These are phyloP conservation scores for Microcebus tavaratra DNA, from an alignment of 2,113 vertebrate genomes.

Conservation along the genomic window DNA sequence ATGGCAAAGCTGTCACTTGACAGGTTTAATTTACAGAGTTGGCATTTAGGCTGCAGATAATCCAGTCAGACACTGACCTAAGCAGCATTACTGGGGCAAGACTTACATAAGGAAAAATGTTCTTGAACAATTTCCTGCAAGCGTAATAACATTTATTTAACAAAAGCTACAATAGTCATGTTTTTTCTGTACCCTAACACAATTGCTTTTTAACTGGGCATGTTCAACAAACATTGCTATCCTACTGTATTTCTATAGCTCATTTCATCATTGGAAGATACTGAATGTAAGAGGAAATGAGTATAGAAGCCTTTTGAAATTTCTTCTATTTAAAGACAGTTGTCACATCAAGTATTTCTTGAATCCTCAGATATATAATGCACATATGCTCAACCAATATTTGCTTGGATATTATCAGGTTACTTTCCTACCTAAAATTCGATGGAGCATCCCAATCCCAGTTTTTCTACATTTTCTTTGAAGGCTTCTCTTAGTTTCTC, in stretches of 20 bases:
- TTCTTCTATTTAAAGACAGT: not conserved
- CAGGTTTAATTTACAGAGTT: slow-evolving; percentile 64
- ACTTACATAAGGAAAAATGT: slow-evolving; percentile 52
- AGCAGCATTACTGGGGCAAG: slow-evolving; percentile 47
- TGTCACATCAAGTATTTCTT: not conserved
- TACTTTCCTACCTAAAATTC: not conserved
- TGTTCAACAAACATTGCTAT: not conserved
- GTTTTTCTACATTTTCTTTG: not conserved
- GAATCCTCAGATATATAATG: not conserved
- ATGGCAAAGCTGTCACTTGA: slow-evolving; percentile 42
- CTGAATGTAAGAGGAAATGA: not conserved
- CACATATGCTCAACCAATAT: not conserved
- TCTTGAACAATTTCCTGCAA: slow-evolving; percentile 53
- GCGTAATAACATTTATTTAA: slow-evolving; percentile 11
- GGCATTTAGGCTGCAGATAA: slow-evolving; percentile 66
- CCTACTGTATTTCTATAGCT: not conserved
- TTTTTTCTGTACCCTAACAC: not conserved
- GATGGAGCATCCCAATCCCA: not conserved
- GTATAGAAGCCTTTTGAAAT: not conserved
- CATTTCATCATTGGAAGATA: not conserved
- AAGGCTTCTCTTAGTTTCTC: not conserved
- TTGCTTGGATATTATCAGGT: not conserved
- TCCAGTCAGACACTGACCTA: slow-evolving; percentile 62
- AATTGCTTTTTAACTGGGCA: not conserved
- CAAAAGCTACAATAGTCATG: not conserved